phyloP scores from a whole-genome alignment of 2,888 invertebrate genomes.

The Brachypalpus laphriformis region DNA sequence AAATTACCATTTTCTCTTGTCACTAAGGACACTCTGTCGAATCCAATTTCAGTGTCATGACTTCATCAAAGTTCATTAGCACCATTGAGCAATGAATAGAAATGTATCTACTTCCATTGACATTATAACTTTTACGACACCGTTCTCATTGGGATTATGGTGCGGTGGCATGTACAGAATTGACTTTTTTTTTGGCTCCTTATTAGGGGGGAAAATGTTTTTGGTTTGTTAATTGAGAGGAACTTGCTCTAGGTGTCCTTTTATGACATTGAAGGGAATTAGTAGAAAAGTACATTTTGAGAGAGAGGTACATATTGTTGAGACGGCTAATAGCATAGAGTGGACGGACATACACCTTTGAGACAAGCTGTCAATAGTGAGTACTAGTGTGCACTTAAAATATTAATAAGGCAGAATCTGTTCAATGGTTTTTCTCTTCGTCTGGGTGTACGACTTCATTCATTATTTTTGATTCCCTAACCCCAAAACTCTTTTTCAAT shows the following conservation, averaged over 20 bases:
- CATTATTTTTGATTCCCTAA: no score
- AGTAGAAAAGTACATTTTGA: not conserved
- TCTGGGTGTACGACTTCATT: no score
- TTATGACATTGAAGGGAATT: not conserved
- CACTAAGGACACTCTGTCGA: conserved; percentile 20
- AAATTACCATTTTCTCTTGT: not conserved
- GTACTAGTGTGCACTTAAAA: no score
- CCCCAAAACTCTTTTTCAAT: no score
- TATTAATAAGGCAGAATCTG: no score
- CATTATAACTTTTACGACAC: conserved; percentile 21
- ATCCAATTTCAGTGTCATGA: conserved; percentile 48
- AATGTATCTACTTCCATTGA: conserved; percentile 33
- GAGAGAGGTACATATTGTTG: no score
- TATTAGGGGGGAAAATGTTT: not conserved
- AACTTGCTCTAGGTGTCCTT: conserved; percentile 1
- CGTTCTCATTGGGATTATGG: conserved; percentile 14
- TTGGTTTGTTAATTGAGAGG: conserved; percentile 10
- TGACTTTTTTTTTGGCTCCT: not conserved
- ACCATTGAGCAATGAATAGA: conserved; percentile 52
- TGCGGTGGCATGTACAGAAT: not conserved
- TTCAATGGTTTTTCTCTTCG: no score
- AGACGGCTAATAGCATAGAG: no score
- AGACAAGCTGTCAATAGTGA: no score
- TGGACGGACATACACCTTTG: no score
- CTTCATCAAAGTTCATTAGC: conserved; percentile 60